A percentile compares a stretch with the other conserved stretches of the same genome.
Evolutionary conservation across 1,140 invertebrate species (phyloP).

Genomic region (Sarcophaga bullata): DNA sequence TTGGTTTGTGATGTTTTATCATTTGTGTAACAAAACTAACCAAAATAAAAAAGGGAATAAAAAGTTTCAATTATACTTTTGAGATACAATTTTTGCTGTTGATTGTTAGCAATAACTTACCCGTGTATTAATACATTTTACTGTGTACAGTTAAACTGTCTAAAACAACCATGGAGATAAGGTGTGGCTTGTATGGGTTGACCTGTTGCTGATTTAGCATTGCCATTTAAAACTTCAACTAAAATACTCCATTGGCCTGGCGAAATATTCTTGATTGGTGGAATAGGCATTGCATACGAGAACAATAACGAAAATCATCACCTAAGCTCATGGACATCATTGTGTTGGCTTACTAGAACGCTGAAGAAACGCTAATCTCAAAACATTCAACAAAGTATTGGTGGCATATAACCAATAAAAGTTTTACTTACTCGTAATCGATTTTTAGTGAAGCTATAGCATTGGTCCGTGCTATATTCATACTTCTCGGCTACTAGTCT

Average conservation of each 20-base stretch:
- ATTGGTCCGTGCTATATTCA: conserved; percentile 82
- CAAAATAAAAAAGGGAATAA: not conserved
- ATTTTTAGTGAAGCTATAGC: conserved; percentile 82
- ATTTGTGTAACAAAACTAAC: conserved; percentile 62
- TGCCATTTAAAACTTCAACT: conserved; percentile 88
- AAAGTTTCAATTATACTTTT: not conserved
- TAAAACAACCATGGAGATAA: conserved; percentile 88
- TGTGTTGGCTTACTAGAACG: conserved; percentile 79
- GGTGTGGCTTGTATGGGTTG: conserved; percentile 74
- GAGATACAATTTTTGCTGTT: no score
- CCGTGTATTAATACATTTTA: conserved; percentile 95
- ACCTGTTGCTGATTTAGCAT: conserved; percentile 71
- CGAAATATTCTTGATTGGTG: conserved; percentile 86
- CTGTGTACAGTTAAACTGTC: conserved; percentile 97
- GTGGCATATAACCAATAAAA: not conserved
- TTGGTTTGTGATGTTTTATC: conserved; percentile 74
- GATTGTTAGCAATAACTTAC: conserved; percentile 32
- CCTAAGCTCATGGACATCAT: conserved; percentile 74
- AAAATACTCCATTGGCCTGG: conserved; percentile 88
- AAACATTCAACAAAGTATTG: not conserved
- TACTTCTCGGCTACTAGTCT: conserved; percentile 86
- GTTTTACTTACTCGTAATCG: conserved; percentile 79
- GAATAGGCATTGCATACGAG: conserved; percentile 95
- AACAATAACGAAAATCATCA: conserved; percentile 88
- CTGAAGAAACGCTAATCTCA: conserved; percentile 79